Percentiles rank a stretch among this genome's conserved stretches.
Evolutionary conservation across 2,797 vertebrate species (phyloP).

Genomic region (Esox masquinongy): DNA sequence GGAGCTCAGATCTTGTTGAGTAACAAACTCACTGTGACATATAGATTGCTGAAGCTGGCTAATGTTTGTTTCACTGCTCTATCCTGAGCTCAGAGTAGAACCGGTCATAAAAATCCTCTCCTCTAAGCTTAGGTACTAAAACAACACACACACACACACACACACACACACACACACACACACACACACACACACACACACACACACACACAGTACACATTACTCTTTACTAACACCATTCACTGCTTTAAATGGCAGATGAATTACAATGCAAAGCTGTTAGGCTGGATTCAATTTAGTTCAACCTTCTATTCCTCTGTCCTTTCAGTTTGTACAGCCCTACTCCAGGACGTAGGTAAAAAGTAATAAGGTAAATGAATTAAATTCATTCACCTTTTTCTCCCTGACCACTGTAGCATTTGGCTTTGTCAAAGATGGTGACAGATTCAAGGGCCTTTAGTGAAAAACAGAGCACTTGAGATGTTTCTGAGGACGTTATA

Average conservation of each 20-base stretch:
- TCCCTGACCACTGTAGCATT: conserved; percentile 12
- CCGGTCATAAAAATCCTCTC: too few relatives aligned
- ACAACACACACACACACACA: not conserved
- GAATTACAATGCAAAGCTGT: not conserved
- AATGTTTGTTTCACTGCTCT: too few relatives aligned
- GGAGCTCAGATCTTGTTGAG: too few relatives aligned
- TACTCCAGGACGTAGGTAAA: not conserved
- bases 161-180: too few relatives aligned
- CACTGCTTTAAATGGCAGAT: not conserved
- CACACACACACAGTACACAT: not conserved
- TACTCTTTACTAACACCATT: not conserved
- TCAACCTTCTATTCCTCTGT: not conserved
- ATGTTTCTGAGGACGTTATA: conserved; percentile 71
- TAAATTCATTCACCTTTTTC: conserved; percentile 10
- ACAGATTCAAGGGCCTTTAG: conserved; percentile 70
- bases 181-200: not conserved
- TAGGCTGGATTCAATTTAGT: not conserved
- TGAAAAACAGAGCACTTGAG: conserved; percentile 79
- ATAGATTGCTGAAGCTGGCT: too few relatives aligned
- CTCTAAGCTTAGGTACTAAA: not conserved
- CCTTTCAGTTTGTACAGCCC: not conserved
- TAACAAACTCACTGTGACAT: too few relatives aligned
- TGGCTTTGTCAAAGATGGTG: conserved; percentile 36
- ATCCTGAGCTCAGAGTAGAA: too few relatives aligned
- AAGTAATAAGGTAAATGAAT: conserved; percentile 8